Conservation (phyloP, 2,888 invertebrate species). For the Hemaris fuciformis region DNA sequence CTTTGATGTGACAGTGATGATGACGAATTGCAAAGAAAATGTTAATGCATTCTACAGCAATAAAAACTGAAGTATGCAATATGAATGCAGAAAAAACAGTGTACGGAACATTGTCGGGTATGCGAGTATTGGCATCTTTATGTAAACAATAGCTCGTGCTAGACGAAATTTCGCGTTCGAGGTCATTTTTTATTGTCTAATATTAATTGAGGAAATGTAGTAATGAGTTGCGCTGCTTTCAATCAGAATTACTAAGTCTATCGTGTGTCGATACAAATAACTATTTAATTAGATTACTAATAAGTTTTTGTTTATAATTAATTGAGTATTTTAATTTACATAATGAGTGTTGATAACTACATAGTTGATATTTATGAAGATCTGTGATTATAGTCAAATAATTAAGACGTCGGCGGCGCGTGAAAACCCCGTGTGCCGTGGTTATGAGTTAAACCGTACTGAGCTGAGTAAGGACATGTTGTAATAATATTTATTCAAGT, state of each 20-base stretch:
- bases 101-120: background rate
- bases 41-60: background rate
- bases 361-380: no score
- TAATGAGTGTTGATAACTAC: no score
- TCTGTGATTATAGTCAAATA: no score
- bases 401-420: no score
- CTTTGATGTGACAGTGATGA: background rate
- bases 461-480: background rate
- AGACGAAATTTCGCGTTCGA: background rate
- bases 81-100: background rate
- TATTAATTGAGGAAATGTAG: background rate
- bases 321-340: no score
- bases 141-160: background rate
- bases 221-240: no score
- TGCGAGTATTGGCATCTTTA: background rate
- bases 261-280: no score
- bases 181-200: background rate
- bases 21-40: background rate
- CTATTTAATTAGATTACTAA: no score
- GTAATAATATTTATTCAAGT: background rate
- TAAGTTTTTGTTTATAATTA: no score
- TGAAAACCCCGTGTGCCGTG: background rate
- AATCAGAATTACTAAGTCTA: no score
- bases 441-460: background rate
- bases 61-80: background rate